Conservation (phyloP, 2,797 vertebrate genomes). For the Ataeniobius toweri region DNA sequence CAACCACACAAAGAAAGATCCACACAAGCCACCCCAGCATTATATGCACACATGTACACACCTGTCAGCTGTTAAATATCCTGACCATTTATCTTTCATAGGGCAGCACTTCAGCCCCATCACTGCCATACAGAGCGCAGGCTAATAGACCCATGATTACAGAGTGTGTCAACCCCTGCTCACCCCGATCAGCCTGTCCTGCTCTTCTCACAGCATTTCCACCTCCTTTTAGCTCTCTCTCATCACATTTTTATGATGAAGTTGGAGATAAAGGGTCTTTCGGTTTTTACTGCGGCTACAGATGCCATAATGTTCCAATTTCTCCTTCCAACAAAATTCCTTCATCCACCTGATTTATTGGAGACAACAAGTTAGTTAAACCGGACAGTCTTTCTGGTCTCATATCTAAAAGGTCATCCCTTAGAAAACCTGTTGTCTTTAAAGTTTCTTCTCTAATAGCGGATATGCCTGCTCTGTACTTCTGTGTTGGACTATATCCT, state of each 20-base stretch:
- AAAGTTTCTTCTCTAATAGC: too few relatives aligned
- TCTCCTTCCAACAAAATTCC: background rate
- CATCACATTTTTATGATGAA: constrained; percentile 16
- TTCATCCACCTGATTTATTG: background rate
- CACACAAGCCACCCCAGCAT: constrained; percentile 11
- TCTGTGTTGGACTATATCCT: too few relatives aligned
- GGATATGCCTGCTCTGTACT: too few relatives aligned
- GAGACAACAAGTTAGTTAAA: background rate
- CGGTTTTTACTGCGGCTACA: background rate
- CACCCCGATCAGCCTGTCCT: constrained; percentile 29
- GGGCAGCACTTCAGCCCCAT: constrained; percentile 45
- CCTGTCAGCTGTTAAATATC: constrained; percentile 50
- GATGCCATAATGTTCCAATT: background rate
- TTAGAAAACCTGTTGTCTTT: too few relatives aligned
- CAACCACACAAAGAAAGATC: background rate
- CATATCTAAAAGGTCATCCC: too few relatives aligned
- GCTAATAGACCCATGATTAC: constrained; percentile 77
- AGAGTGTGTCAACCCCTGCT: constrained; percentile 54
- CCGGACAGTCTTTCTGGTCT: background rate
- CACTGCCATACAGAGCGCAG: constrained; percentile 44
- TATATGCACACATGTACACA: constrained; percentile 25
- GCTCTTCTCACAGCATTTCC: constrained; percentile 22
- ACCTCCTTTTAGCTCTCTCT: constrained; percentile 11
- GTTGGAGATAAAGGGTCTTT: constrained; percentile 7
- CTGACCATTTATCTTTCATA: constrained; percentile 36